Percentiles rank a stretch among this genome's conserved stretches.
Conservation (phyloP, 2,888 invertebrate genomes). For the Thysanoteuthis rhombus region DNA sequence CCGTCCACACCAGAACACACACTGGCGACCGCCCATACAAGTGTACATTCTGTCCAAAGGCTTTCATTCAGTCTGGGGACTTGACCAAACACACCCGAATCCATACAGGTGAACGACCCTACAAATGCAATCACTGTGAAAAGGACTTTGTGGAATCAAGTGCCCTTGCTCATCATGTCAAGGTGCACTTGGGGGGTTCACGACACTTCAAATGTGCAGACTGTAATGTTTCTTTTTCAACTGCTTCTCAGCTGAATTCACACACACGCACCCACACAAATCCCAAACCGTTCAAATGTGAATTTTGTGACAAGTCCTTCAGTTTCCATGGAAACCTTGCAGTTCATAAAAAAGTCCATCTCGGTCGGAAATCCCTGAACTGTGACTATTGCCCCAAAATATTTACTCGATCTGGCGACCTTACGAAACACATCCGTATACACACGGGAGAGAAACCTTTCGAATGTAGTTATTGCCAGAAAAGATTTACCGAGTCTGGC, state of each 20-base stretch:
- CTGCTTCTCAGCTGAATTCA: not conserved
- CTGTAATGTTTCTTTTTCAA: not conserved
- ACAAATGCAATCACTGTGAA: slow-evolving; percentile 1
- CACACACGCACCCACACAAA: not conserved
- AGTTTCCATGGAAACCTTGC: not conserved
- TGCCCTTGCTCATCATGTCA: not conserved
- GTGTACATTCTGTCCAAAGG: not conserved
- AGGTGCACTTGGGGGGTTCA: not conserved
- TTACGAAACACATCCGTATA: not conserved
- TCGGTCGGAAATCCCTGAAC: not conserved
- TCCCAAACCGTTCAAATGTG: not conserved
- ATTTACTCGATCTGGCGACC: not conserved
- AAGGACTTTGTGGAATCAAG: not conserved
- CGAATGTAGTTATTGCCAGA: not conserved
- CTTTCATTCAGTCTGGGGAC: slow-evolving; percentile 13
- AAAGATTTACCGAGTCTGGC: not conserved
- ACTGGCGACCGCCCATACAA: not conserved
- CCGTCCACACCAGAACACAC: not conserved
- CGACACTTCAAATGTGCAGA: not conserved
- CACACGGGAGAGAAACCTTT: not conserved
- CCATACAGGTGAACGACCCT: not conserved
- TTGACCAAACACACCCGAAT: slow-evolving; percentile 2
- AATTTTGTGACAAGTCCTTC: not conserved
- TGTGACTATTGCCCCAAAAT: slow-evolving; percentile 13
- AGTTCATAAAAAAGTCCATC: not conserved